phyloP scores from a whole-genome alignment of 64 coral and sea anemone species.

The Porites australiensis region DNA sequence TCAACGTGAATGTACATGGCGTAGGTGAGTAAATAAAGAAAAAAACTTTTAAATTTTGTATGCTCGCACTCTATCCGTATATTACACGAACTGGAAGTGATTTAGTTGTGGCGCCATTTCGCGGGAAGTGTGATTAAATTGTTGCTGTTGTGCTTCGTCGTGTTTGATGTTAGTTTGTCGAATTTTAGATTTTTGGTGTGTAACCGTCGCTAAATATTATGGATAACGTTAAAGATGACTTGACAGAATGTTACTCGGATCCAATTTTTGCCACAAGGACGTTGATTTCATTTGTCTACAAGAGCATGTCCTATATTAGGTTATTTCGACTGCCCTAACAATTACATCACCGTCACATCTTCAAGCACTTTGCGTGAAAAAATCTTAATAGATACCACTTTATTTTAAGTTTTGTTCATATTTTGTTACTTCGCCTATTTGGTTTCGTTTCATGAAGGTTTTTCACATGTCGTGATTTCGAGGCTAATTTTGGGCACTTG shows the following conservation, averaged over 20 bases:
- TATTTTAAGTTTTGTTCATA: neutral
- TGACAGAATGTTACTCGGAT: neutral
- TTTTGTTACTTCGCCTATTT: neutral
- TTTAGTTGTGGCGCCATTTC: constrained; percentile 34
- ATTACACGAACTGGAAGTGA: neutral
- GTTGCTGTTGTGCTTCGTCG: neutral
- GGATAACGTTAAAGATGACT: neutral
- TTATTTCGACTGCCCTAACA: neutral
- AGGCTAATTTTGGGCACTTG: constrained; percentile 1
- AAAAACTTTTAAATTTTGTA: neutral
- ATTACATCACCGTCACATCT: neutral
- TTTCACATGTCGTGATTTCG: constrained; percentile 7
- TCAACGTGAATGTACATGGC: neutral
- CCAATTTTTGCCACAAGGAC: neutral
- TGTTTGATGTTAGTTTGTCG: neutral
- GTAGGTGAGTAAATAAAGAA: neutral
- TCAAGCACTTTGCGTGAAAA: neutral
- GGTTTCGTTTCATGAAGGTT: neutral
- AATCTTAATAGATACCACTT: neutral
- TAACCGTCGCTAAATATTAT: neutral
- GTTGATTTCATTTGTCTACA: constrained; percentile 28
- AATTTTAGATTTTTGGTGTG: neutral
- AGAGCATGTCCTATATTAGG: neutral
- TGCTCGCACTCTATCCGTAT: neutral
- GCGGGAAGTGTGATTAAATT: neutral